phyloP scores from a whole-genome alignment of 2,113 vertebrate species.

The Nerophis ophidion region DNA sequence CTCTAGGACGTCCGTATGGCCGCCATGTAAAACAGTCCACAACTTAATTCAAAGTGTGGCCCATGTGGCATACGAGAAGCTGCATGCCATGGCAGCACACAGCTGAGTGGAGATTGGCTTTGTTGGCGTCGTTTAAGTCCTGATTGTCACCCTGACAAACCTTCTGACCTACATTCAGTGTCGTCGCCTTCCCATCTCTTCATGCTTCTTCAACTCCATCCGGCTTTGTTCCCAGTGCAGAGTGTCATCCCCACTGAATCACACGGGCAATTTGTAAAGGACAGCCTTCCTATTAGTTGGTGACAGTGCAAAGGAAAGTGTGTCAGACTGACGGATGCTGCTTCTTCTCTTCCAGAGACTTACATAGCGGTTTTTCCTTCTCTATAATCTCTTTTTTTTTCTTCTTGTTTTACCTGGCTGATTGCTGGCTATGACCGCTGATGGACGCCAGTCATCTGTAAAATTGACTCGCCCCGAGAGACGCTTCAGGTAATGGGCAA shows the following conservation, averaged over 20 bases:
- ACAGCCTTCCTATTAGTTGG: constrained; percentile 65
- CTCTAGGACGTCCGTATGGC: too few species aligned
- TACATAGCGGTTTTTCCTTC: constrained; percentile 24
- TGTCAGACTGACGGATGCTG: constrained; percentile 64
- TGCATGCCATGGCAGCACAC: not conserved
- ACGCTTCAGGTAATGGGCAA: constrained; percentile 49
- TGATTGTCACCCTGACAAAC: constrained; percentile 42
- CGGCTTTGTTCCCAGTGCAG: constrained; percentile 33
- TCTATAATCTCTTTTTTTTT: constrained; percentile 15
- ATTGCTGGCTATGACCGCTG: constrained; percentile 56
- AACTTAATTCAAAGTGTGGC: not conserved
- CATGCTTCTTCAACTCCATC: constrained; percentile 32
- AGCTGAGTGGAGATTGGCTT: constrained; percentile 23
- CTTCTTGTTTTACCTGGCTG: constrained; percentile 44
- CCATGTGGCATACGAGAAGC: not conserved
- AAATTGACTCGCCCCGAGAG: constrained; percentile 67
- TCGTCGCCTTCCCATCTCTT: constrained; percentile 27
- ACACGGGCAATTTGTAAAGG: constrained; percentile 66
- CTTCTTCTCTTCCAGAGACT: constrained; percentile 45
- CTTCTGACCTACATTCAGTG: constrained; percentile 48
- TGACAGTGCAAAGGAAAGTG: constrained; percentile 54
- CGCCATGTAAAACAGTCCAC: not conserved
- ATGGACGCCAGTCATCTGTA: constrained; percentile 74
- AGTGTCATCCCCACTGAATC: constrained; percentile 60
- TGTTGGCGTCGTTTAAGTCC: constrained; percentile 28